A percentile compares a stretch with the other conserved stretches of the same genome.
Evolutionary conservation across 2,888 invertebrate genomes (phyloP).

Genomic region (Dicyrtoma fusca): DNA sequence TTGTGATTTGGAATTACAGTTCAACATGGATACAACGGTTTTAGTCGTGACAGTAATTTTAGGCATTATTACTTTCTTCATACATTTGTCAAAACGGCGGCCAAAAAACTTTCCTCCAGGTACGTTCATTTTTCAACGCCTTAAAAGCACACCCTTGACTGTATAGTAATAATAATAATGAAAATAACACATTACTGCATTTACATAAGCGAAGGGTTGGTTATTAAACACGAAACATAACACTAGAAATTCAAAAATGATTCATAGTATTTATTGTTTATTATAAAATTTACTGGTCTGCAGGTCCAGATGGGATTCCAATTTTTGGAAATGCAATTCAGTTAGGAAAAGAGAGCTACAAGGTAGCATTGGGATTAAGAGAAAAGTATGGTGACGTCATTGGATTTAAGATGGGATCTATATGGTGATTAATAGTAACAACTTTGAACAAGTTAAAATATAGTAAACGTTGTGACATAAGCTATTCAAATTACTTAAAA

Average conservation of each 20-base stretch:
- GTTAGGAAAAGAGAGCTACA: neutral
- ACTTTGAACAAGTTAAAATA: no score
- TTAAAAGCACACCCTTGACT: neutral
- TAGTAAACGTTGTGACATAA: no score
- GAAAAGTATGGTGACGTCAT: conserved; percentile 23
- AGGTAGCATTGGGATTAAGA: neutral
- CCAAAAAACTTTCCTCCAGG: conserved; percentile 18
- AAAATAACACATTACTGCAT: no score
- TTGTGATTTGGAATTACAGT: no score
- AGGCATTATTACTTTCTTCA: no score
- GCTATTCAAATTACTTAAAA: no score
- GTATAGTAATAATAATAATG: neutral
- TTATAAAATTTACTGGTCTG: no score
- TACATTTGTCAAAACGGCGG: neutral
- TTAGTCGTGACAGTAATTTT: no score
- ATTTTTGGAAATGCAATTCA: conserved; percentile 29
- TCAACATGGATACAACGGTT: no score
- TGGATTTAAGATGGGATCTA: conserved; percentile 2
- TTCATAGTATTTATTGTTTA: no score
- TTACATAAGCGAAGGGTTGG: no score
- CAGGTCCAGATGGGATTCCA: conserved; percentile 21
- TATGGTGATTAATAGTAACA: neutral
- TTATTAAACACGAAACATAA: neutral
- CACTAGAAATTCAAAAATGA: no score
- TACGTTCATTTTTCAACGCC: neutral